phyloP scores from a whole-genome alignment of 2,888 invertebrate species.

The Branchellion lobata region DNA sequence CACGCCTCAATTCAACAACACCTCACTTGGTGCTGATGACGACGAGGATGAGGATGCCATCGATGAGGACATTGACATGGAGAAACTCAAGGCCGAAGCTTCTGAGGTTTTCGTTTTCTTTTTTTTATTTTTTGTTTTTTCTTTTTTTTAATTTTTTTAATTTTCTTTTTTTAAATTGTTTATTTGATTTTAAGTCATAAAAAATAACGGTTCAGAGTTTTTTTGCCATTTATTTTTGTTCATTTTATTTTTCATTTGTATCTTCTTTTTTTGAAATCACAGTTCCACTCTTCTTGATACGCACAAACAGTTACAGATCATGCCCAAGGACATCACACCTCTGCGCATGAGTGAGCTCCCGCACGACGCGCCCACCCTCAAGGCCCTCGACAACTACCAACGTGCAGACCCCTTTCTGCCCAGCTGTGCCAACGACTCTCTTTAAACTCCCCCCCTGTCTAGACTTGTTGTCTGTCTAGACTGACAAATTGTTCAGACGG shows the following conservation, averaged over 20 bases:
- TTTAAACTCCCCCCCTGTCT: not conserved
- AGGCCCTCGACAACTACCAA: conserved; percentile 84
- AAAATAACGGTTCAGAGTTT: no score
- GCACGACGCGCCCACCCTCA: conserved; percentile 84
- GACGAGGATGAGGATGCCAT: conserved; percentile 21
- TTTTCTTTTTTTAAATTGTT: not conserved
- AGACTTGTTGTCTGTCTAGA: not conserved
- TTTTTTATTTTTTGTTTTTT: not conserved
- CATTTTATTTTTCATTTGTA: not conserved
- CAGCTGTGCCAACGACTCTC: conserved; percentile 37
- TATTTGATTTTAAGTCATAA: no score
- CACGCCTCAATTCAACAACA: not conserved
- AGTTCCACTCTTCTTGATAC: no score
- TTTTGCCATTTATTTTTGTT: no score
- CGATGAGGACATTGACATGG: conserved; percentile 46
- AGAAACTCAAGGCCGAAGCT: conserved; percentile 50
- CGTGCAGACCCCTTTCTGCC: conserved; percentile 70
- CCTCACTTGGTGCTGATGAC: not conserved
- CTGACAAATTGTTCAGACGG: not conserved
- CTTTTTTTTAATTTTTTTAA: not conserved
- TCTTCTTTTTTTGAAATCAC: not conserved
- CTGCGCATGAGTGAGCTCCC: conserved; percentile 91
- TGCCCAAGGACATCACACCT: conserved; percentile 73
- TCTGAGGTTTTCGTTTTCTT: conserved; percentile 45
- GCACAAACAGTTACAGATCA: conserved; percentile 30